Conservation (phyloP, 2,797 vertebrate genomes). For the Sebastes itinus region DNA sequence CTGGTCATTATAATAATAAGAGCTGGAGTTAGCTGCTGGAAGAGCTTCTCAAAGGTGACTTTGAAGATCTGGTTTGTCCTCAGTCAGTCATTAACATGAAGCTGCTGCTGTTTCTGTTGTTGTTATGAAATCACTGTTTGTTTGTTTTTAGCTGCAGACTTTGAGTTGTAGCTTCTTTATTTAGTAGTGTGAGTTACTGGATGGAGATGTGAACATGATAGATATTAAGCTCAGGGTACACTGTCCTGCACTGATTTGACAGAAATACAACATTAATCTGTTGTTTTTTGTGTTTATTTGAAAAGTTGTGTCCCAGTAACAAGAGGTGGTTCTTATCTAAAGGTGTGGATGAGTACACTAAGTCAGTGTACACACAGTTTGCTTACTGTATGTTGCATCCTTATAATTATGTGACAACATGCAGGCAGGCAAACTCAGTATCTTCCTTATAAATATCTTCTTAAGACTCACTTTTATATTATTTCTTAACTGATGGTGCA, state of each 20-base stretch:
- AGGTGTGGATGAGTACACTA: neutral
- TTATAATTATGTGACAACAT: too few species aligned
- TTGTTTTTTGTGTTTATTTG: neutral
- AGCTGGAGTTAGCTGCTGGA: neutral
- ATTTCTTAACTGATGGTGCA: too few species aligned
- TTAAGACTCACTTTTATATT: too few species aligned
- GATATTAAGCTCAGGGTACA: neutral
- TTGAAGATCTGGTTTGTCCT: neutral
- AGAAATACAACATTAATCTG: neutral
- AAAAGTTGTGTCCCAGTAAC: neutral
- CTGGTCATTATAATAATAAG: too few species aligned
- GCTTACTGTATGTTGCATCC: neutral
- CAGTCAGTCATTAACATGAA: neutral
- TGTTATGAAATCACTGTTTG: too few species aligned
- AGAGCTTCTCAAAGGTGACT: conserved; percentile 33
- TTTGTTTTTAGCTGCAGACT: neutral
- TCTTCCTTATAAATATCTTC: too few species aligned
- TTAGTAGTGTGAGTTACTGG: neutral
- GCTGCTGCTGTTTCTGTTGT: neutral
- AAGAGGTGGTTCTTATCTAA: neutral
- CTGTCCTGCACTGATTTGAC: neutral
- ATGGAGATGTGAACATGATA: neutral
- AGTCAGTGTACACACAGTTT: neutral
- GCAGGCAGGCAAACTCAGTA: too few species aligned
- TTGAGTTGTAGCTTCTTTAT: neutral